Evolutionary conservation across 1,140 invertebrate genomes (phyloP), one percentile per base, ranked within the genome.

Genomic region (Linepithema humile): DNA sequence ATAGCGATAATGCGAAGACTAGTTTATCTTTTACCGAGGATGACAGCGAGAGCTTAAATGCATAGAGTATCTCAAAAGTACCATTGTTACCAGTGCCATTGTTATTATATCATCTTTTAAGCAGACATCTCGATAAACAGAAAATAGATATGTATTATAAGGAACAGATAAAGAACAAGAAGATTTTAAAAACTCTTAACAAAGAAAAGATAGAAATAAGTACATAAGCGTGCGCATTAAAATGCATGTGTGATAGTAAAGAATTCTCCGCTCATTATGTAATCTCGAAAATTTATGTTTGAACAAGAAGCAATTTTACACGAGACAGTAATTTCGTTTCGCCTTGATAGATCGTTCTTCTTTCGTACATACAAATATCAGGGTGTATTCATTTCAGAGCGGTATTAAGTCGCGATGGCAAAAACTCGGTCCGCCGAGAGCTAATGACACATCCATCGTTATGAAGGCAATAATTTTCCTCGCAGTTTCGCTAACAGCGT

Each of bases 1-100:
- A n/a, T 40, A 55, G 64, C 75, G 48, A 80, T 80, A 80, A 7
- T 64, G n/a, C 35, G n/a, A 17, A 64, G 48, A 78, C 26, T 78
- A 78, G 53, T n/a, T 53, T 53, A 20, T 23, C 23, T 67, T 12
- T n/a, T 29, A 43, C 26, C 75, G 53, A 69, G 48, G 55, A 40
- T 48, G 7, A 65, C 12, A 70, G 35, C 50, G 26, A 67, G 1
- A n/a, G 9, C 15, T 69, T 35, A 55, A 78, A 32, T 32, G 23
- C 40, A 69, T 23, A 55, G n/a, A 29, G 6, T 15, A 40, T 20
- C 48, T 78, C 35, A 55, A 78, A 78, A 38, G 6, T 29, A 53
- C 17, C 20, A 50, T 9, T n/a, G n/a, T n/a, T n/a, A n/a, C n/a
- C n/a, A n/a, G n/a, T n/a, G n/a, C n/a, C n/a, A n/a, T n/a, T n/a